Evolutionary conservation across 2,797 vertebrate genomes (phyloP), one percentile per base, ranked within the genome.

Genomic region (Euthynnus affinis): DNA sequence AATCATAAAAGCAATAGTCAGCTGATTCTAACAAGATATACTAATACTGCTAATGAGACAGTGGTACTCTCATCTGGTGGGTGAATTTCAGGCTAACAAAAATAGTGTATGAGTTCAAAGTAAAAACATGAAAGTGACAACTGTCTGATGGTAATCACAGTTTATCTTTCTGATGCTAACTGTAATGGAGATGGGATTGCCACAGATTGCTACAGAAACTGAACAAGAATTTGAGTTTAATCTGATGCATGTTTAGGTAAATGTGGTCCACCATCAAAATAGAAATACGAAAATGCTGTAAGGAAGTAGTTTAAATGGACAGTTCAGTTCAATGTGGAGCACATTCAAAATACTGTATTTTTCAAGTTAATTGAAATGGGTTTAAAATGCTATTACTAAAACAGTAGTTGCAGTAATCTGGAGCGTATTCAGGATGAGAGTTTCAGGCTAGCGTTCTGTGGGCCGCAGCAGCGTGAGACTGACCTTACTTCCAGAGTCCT

Each of bases 401-500:
- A 90, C 90, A 93, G 88, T 91, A 88, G 83, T 82, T 90, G 88
- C 84, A 90, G 80, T 91, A 91, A 92, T 92, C 91, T 94, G 91
- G 85, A 91, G 85, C 84, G 76, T 90, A 83, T 91, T 93, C 67
- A 90, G 85, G 82, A 90, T 93, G 90, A 91, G 72, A 87, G 84
- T 78, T 91, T 91, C 78, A 88, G 91, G 86, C 89, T 93, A 92
- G 84, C 86, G 84, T 91, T 94, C 91, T 91, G 87, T 76, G 73
- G 85, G 91, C 89, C 84, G 64, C 88, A 90, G 87, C 89, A 91
- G 92, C 83, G 88, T 96, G 96, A 93, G 95, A 99, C 98, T 99
- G 97, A 99, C 98, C 98, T 99, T 99, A 98, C 98, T 99, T 99
- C 98, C 98, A 96, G 98, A 99, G 98, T 99, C 98, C 98, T 99